Evolutionary conservation across 1,140 invertebrate genomes (phyloP).

Genomic region (Dinoponera quadriceps): DNA sequence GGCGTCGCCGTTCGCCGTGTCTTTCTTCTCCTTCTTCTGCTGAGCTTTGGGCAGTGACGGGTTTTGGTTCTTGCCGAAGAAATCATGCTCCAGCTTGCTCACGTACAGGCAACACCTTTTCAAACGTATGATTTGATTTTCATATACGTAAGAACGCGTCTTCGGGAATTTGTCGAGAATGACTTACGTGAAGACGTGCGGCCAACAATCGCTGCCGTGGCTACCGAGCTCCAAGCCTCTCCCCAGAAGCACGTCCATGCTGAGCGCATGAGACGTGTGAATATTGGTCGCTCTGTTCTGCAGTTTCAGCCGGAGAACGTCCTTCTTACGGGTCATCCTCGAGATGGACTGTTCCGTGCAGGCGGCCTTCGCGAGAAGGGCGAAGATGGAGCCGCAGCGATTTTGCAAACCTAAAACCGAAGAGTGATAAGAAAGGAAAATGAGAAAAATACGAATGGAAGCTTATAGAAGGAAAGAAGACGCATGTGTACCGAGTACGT

Average conservation of each 20-base stretch:
- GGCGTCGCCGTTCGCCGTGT: slow-evolving; percentile 77
- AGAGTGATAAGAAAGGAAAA: slow-evolving; percentile 64
- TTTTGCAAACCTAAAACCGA: slow-evolving; percentile 89
- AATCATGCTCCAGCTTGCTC: slow-evolving; percentile 94
- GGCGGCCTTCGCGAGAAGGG: slow-evolving; percentile 91
- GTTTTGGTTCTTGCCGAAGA: slow-evolving; percentile 90
- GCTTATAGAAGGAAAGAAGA: background rate
- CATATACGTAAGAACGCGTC: background rate
- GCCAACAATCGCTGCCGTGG: slow-evolving; percentile 96
- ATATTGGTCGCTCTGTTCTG: slow-evolving; percentile 89
- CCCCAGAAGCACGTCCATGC: slow-evolving; percentile 93
- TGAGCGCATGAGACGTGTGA: slow-evolving; percentile 94
- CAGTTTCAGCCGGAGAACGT: slow-evolving; percentile 82
- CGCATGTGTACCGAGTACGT: slow-evolving; percentile 86
- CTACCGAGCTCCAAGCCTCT: slow-evolving; percentile 95
- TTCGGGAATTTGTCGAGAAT: background rate
- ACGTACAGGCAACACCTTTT: slow-evolving; percentile 93
- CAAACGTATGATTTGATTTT: background rate
- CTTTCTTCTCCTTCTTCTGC: slow-evolving; percentile 84
- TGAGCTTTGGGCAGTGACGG: slow-evolving; percentile 81
- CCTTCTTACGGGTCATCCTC: slow-evolving; percentile 83
- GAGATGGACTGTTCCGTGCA: slow-evolving; percentile 88
- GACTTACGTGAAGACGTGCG: slow-evolving; percentile 94
- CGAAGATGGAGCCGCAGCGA: slow-evolving; percentile 93
- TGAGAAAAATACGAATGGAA: background rate